Percentiles rank a stretch among this genome's conserved stretches.
Evolutionary conservation across 1,140 invertebrate species (phyloP).

Genomic region (Drosophila jambulina): DNA sequence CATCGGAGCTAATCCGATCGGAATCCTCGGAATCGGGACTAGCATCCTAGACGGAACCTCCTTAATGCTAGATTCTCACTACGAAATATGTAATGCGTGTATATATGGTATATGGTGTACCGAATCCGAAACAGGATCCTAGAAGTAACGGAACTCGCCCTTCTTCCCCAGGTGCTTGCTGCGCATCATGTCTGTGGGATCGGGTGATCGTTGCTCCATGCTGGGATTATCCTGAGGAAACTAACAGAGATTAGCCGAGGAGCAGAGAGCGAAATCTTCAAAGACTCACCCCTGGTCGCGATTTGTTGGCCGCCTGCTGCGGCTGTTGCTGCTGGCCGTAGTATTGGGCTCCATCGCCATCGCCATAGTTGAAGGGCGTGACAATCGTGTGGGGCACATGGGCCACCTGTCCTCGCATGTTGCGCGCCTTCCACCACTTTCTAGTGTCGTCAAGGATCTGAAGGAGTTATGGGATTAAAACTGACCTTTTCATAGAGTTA

Average conservation of each 20-base stretch:
- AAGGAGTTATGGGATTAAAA: no score
- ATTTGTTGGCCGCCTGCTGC: constrained; percentile 43
- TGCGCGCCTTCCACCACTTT: constrained; percentile 99
- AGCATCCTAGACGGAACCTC: constrained; percentile 27
- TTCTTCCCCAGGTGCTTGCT: constrained; percentile 96
- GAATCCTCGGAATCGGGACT: constrained; percentile 17
- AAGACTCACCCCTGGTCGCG: constrained; percentile 48
- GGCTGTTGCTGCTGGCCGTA: constrained; percentile 86
- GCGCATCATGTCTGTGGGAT: constrained; percentile 91
- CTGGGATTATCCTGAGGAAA: constrained; percentile 84
- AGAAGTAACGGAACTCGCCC: constrained; percentile 98
- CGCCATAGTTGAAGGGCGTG: constrained; percentile 87
- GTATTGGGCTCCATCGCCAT: constrained; percentile 86
- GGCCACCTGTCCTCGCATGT: constrained; percentile 93
- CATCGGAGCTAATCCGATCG: constrained; percentile 30
- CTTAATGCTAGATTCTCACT: constrained; percentile 50
- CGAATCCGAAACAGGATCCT: constrained; percentile 48
- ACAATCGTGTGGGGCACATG: constrained; percentile 99
- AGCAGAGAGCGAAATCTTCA: accelerated
- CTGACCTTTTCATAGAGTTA: background rate
- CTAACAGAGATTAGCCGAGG: background rate
- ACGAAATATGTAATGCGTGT: constrained; percentile 44
- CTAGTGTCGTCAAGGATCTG: constrained; percentile 96
- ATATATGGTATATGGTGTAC: constrained; percentile 33
- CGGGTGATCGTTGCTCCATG: constrained; percentile 85